Base-by-base conservation (phyloP, 2,888 invertebrate species). In the Tetragnatha montana region DNA sequence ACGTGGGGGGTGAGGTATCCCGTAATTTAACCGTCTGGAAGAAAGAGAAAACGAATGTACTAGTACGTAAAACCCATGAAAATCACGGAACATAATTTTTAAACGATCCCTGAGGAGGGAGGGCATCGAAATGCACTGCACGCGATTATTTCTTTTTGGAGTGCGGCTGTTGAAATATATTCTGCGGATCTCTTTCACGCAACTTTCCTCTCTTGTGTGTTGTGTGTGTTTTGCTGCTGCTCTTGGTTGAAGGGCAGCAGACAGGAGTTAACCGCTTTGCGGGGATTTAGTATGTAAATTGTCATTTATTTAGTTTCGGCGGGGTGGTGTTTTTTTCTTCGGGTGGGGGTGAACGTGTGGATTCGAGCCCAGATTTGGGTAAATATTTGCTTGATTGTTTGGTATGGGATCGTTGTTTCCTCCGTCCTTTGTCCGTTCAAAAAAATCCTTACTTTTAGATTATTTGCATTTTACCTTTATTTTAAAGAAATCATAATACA, bases 221-320 rank as follows among this genome's bases (percentile, higher is more conserved):
- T 60, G 14, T 60, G 12, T 60, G 12, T 60, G 12, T 60, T 17
- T 60, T 17, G 10, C 12, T 60, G 60, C 35, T 35, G 35, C 35
- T 35, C 12, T 12, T 60, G 60, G 60, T 17, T 49, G 21, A 81
- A 70, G 47, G 69, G 49, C 19, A n/a, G 50, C 70, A 81, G 71
- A 81, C 81, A 81, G 17, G 81, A 70, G 51, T 60, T 22, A 78
- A 78, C 78, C 22, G 21, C 81, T 35, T 81, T 49, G 19, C n/a
- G 49, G 70, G 50, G 71, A 81, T 81, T 81, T 49, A 70, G 70
- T 70, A 81, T 81, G 81, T 81, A 81, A 81, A 81, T 81, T 49
- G 14, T 81, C 81, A 60, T 60, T 35, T 35, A 35, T 35, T 35
- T 35, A 17, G 60, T 17, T 60, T 60, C 60, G 60, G 60, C 4